Percentiles rank a stretch among this genome's conserved stretches.
These are phyloP conservation scores for Quadroppia sp. DNA, from an alignment of 2,888 invertebrate genomes.

Conservation along the genomic window DNA sequence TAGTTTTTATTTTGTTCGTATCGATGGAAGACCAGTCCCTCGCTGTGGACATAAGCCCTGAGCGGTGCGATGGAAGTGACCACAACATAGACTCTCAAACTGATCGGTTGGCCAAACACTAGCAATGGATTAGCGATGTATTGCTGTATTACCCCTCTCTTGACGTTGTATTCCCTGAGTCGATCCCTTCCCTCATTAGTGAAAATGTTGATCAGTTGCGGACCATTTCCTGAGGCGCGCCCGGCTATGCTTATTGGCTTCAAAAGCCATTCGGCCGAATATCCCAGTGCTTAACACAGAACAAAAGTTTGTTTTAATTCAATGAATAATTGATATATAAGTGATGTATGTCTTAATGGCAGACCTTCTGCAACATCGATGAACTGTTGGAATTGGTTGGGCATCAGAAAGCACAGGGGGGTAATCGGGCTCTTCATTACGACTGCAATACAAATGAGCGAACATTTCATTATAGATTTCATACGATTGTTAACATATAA, in stretches of 20 bases:
- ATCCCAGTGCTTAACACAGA: conserved; percentile 44
- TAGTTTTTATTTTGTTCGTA: conserved; percentile 49
- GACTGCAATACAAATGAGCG: not conserved
- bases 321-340: not conserved
- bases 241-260: conserved; percentile 45
- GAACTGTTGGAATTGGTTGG: conserved; percentile 50
- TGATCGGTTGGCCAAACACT: conserved; percentile 50
- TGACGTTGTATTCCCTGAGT: conserved; percentile 44
- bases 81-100: conserved; percentile 51
- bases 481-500: not conserved
- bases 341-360: not conserved
- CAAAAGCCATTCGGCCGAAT: conserved; percentile 48
- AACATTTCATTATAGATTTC: not conserved
- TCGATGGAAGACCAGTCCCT: conserved; percentile 51
- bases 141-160: conserved; percentile 47
- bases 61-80: conserved; percentile 53
- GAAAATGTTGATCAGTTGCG: conserved; percentile 45
- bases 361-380: conserved; percentile 49
- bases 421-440: conserved; percentile 44
- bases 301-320: not conserved
- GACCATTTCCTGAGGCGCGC: conserved; percentile 41
- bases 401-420: conserved; percentile 50
- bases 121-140: conserved; percentile 49
- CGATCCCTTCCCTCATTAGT: conserved; percentile 45
- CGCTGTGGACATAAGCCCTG: conserved; percentile 52